These are phyloP conservation scores for Falco peregrinus DNA, from an alignment of 2,797 vertebrate species.

Conservation along the genomic window DNA sequence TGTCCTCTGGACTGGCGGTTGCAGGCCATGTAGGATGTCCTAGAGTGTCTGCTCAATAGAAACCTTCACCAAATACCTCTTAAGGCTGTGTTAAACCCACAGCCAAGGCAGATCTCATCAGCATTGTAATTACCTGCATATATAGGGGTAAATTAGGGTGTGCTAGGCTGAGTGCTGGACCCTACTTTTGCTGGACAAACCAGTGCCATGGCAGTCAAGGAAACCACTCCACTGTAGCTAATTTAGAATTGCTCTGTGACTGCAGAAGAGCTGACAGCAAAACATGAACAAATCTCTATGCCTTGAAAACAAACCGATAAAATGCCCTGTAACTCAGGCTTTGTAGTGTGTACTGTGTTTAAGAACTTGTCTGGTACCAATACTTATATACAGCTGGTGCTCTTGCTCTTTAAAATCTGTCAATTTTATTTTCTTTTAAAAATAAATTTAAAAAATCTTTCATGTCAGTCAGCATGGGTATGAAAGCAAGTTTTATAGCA, in stretches of 20 bases:
- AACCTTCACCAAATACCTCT: not conserved
- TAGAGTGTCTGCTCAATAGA: not conserved
- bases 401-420: not conserved
- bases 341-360: not conserved
- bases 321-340: not conserved
- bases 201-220: not conserved
- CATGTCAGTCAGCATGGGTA: not conserved
- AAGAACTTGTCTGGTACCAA: not conserved
- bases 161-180: not conserved
- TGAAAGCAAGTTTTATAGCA: not conserved
- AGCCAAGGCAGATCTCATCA: not conserved
- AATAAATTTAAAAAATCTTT: not conserved
- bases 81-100: not conserved
- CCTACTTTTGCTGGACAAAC: not conserved
- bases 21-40: not conserved
- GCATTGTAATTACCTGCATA: not conserved
- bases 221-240: not conserved
- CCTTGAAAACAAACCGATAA: not conserved
- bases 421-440: not conserved
- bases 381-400: not conserved
- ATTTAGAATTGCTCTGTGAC: not conserved
- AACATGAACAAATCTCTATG: not conserved
- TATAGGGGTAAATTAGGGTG: not conserved
- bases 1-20: fast-evolving
- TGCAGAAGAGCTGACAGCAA: not conserved